These are phyloP conservation scores for Lipophrys pholis DNA, from an alignment of 2,113 vertebrate genomes.

Conservation along the genomic window DNA sequence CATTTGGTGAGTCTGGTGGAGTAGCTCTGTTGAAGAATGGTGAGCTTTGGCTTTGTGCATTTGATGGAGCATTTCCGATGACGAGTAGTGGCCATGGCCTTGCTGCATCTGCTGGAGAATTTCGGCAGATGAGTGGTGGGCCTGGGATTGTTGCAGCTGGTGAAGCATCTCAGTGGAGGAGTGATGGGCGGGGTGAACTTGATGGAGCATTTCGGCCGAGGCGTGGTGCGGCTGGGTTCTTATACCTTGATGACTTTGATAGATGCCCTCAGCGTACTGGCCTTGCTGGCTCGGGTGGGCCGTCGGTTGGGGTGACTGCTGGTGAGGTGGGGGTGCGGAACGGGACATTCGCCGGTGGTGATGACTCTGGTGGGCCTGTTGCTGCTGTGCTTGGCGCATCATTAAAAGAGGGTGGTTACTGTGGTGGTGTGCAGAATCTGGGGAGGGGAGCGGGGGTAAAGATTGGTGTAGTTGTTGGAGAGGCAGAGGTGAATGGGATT, in stretches of 20 bases:
- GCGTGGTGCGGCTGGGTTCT: conserved; percentile 69
- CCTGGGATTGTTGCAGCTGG: conserved; percentile 67
- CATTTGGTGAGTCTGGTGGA: conserved; percentile 70
- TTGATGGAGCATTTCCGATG: conserved; percentile 73
- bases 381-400: conserved; percentile 73
- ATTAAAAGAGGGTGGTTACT: conserved; percentile 72
- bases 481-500: conserved; percentile 66
- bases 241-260: conserved; percentile 71
- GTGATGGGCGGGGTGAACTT: conserved; percentile 68
- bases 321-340: conserved; percentile 75
- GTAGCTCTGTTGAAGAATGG: conserved; percentile 69
- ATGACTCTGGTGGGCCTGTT: conserved; percentile 62
- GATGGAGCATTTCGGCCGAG: conserved; percentile 70
- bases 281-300: conserved; percentile 50
- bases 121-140: conserved; percentile 67
- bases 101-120: conserved; percentile 75
- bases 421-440: conserved; percentile 67
- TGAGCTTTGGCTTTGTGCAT: conserved; percentile 70
- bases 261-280: conserved; percentile 71
- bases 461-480: conserved; percentile 81
- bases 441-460: conserved; percentile 77
- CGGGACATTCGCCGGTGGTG: conserved; percentile 70
- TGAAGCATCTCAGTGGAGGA: conserved; percentile 70
- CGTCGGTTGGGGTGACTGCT: conserved; percentile 53
- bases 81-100: conserved; percentile 62